Base-by-base conservation (phyloP, 2,113 vertebrate genomes). In the Vimba vimba region DNA sequence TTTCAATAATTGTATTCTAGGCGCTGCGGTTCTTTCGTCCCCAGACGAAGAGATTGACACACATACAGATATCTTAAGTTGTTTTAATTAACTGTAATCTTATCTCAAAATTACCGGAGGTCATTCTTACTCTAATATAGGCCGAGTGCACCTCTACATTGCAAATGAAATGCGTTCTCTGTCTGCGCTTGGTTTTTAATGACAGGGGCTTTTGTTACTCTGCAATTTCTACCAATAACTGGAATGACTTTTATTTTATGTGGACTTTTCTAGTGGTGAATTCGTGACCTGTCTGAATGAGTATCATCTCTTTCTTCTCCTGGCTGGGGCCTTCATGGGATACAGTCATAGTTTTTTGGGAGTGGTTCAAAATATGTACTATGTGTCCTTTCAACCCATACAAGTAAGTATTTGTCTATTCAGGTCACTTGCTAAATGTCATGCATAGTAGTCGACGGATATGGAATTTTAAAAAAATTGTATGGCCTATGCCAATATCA, bases 311-410 rank as follows among this genome's bases (percentile, higher is more conserved):
- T 95, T 98, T 83, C 92, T 97, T 15, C 90, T 99, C 0, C 92
- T 99, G 88, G 94, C 94, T 76, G 98, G 98, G 91, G 96, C 96
- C 79, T 99, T 99, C 89, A 93, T 97, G 88, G 98, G 98, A 84
- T 96, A 96, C 85, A 96, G 95, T 86, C 97, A 99, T 25, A 98
- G 97, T 88, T 94, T 99, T 47, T 92, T 95, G 21, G 97, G 97
- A 80, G 95, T 99, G 85, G 94, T 97, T 86, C 94, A 97, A 90
- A 97, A 98, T 89, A 96, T 98, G 95, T 97, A 97, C 91, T 99
- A 97, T 83, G 93, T 99, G 57, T 95, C 97, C 0, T 99, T 99
- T 90, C 96, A 96, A 82, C 91, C 95, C 57, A 96, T 98, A 90
- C 97, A 98, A 97, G 98, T 99, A 93, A 21, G 45, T 57, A 19